Base-by-base conservation (phyloP, 2,888 invertebrate species). In the Tortricodes alternella region DNA sequence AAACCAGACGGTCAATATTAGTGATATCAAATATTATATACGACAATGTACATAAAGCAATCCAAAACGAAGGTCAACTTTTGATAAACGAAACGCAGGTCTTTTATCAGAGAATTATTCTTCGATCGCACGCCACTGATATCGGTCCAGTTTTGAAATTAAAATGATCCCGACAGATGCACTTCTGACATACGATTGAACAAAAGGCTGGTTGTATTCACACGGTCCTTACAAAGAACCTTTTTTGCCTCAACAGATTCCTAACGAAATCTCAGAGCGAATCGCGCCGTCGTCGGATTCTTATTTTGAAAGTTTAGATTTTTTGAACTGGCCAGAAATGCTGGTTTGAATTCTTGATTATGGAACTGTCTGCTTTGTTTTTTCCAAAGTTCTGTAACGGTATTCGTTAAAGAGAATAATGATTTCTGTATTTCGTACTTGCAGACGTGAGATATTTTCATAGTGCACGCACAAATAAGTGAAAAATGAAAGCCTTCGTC, bases 221-320 rank as follows among this genome's bases (percentile, higher is more conserved):
- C 88, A 88, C 89, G 88, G 73, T 79, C 71, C 61, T 64, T 71
- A 83, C 83, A 84, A 85, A 82, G 78, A 78, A 67, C 62, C 67
- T 82, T 87, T 88, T 87, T 82, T 84, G 73, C 72, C 61, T 62
- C 59, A 60, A 61, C 65, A 73, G 75, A 78, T 78, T 80, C 74
- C 73, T 67, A 76, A 74, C 72, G 73, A 76, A 82, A 82, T 83
- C 81, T 83, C 80, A 83, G 78, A 79, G 83, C 81, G 81, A 76
- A 80, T 80, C 80, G 71, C 79, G 76, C 77, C 82, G 81, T 85
- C 80, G 75, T 85, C 80, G 75, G 79, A 83, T 75, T 75, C 71
- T 70, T 66, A 71, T 68, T 71, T 60, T 43, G 58, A 53, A 55
- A 55, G 49, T 56, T 56, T 50, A 44, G 56, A 61, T 61, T 67